Conservation (phyloP, 2,797 vertebrate species). For the Gymnodraco acuticeps region DNA sequence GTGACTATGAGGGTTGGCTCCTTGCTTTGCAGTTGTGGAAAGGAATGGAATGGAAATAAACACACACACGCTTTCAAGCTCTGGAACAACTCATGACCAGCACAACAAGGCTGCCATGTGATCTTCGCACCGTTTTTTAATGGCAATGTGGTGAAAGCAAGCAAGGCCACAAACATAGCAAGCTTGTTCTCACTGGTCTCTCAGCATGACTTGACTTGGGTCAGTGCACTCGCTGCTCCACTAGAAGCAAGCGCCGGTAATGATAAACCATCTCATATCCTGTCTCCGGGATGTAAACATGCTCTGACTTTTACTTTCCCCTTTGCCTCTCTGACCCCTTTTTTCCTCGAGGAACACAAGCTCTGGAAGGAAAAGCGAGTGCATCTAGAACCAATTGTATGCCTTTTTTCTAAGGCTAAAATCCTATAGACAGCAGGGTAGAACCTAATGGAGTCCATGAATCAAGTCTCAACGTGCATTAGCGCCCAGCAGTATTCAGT, state of each 20-base stretch:
- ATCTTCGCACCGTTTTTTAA: slow-evolving; percentile 38
- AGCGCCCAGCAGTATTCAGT: slow-evolving; percentile 61
- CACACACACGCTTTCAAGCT: slow-evolving; percentile 18
- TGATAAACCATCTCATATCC: slow-evolving; percentile 4
- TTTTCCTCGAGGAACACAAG: background rate
- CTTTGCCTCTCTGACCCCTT: background rate
- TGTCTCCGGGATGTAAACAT: slow-evolving; percentile 5
- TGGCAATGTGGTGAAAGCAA: slow-evolving; percentile 14
- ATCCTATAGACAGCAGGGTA: slow-evolving; percentile 9
- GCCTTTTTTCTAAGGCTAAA: slow-evolving; percentile 1
- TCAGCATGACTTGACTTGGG: slow-evolving; percentile 18
- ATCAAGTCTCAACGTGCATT: slow-evolving; percentile 67
- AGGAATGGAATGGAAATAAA: slow-evolving; percentile 45
- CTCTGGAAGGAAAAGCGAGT: background rate
- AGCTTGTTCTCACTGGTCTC: slow-evolving; percentile 10
- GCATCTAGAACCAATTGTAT: slow-evolving; percentile 12
- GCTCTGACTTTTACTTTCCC: background rate
- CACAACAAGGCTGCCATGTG: slow-evolving; percentile 56
- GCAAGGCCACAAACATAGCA: slow-evolving; percentile 11
- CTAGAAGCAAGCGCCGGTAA: slow-evolving; percentile 17
- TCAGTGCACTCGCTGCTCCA: slow-evolving; percentile 10
- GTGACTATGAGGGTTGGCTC: slow-evolving; percentile 61
- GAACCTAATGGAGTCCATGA: slow-evolving; percentile 62
- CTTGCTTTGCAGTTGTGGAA: slow-evolving; percentile 25
- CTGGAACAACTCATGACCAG: slow-evolving; percentile 67